Base-by-base conservation (phyloP, 2,113 vertebrate genomes). In the Speoplatyrhinus poulsoni region DNA sequence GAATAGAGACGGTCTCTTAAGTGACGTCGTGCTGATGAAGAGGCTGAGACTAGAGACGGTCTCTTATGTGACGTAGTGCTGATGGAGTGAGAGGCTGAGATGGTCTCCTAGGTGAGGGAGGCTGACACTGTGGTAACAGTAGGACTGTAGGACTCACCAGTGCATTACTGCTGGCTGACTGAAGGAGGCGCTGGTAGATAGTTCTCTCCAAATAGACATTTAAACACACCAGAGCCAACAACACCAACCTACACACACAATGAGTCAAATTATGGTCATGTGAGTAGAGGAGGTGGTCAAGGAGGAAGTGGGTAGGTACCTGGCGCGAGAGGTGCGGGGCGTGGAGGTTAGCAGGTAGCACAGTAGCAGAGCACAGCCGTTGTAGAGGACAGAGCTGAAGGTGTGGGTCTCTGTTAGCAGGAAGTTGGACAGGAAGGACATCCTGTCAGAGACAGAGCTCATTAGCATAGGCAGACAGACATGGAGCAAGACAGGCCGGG, bases 371-470 rank as follows among this genome's bases (percentile, higher is more conserved):
- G 89, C 92, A 62, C 92, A 81, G 1, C 90, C 85, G 19, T 93
- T 93, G 84, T 93, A 94, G 60, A 92, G 79, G 67, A 89, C 82
- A 15, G 92, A 94, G 82, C 88, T 90, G 49, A 94, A 76, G 1
- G 91, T 92, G 71, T 92, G 90, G 0, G 93, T 87, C 70, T 95
- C 93, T 10, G 90, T 87, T 85, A 95, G 72, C 58, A 95, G 82
- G 80, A 94, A 94, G 46, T 80, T 92, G 66, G 94, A 93, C 70
- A 95, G 83, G 81, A 93, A 94, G 48, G 92, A 82, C 1, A 95
- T 86, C 10, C 93, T 87, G 85, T 41, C 36, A 41, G 36, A 41
- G 36, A 41, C 36, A 41, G 26, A 26, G 26, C 26, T 26, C 36
- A 41, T 41, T 41, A 41, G 36, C 26, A 26, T 26, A 26, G 26